Evolutionary conservation across 2,888 invertebrate genomes (phyloP).

Genomic region (Tetanocera ferruginea): DNA sequence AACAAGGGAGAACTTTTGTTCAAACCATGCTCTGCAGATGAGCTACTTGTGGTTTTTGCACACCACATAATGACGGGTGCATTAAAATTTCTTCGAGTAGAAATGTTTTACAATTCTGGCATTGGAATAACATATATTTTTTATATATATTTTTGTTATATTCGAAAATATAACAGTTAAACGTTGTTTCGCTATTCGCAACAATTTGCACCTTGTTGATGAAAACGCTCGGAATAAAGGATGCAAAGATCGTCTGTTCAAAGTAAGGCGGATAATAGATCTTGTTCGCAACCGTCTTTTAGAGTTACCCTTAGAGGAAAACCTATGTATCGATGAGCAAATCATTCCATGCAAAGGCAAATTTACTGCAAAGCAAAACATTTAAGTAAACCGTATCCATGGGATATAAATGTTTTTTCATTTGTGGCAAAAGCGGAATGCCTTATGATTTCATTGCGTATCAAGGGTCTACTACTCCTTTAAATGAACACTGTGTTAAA

Average conservation of each 20-base stretch:
- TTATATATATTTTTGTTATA: too few species aligned
- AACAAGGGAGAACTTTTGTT: too few species aligned
- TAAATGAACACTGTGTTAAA: too few species aligned
- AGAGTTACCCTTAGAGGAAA: background rate
- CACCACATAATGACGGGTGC: background rate
- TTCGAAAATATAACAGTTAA: too few species aligned
- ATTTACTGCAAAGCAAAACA: background rate
- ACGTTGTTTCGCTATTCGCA: too few species aligned
- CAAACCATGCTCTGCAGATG: background rate
- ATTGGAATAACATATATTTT: too few species aligned
- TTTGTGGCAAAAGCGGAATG: background rate
- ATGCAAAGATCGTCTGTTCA: slow-evolving; percentile 3
- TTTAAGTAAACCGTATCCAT: too few species aligned
- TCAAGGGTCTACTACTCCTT: background rate
- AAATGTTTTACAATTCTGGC: too few species aligned
- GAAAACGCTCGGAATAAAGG: background rate
- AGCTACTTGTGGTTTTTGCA: background rate
- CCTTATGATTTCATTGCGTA: background rate
- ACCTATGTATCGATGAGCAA: background rate
- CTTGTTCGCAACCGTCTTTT: background rate
- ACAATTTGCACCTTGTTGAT: too few species aligned
- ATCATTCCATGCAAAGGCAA: background rate
- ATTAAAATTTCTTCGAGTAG: too few species aligned
- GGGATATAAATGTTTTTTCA: too few species aligned
- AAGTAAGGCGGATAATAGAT: background rate